phyloP scores from a whole-genome alignment of 2,113 vertebrate genomes.

The Pipra filicauda region DNA sequence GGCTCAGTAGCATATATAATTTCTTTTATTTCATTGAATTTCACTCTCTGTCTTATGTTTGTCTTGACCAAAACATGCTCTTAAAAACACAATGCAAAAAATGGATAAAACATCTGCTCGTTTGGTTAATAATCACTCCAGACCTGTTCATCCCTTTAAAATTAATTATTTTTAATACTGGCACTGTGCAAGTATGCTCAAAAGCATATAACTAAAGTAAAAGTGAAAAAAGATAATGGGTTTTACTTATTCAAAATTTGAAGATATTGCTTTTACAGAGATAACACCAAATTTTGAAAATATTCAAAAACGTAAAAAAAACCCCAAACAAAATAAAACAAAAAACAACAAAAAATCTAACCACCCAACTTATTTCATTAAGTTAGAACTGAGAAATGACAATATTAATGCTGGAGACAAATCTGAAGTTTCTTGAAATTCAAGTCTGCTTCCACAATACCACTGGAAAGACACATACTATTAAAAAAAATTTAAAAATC shows the following conservation, averaged over 20 bases:
- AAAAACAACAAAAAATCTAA: background rate
- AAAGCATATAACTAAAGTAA: background rate
- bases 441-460: background rate
- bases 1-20: background rate
- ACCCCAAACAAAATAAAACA: background rate
- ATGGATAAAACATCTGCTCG: accelerated
- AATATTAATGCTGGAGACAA: background rate
- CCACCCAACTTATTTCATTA: background rate
- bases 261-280: background rate
- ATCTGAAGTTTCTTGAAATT: background rate
- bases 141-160: background rate
- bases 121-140: background rate
- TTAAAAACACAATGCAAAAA: background rate
- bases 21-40: background rate
- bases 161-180: background rate
- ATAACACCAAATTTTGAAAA: background rate
- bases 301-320: background rate
- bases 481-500: background rate
- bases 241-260: background rate
- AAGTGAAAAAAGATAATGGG: background rate
- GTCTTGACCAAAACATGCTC: background rate
- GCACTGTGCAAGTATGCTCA: background rate
- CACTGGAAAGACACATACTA: background rate
- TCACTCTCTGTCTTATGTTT: background rate
- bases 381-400: background rate